Conservation (phyloP, 37 sponge, comb jelly and placozoan genomes). For the Halisarca cf. caerulea region DNA sequence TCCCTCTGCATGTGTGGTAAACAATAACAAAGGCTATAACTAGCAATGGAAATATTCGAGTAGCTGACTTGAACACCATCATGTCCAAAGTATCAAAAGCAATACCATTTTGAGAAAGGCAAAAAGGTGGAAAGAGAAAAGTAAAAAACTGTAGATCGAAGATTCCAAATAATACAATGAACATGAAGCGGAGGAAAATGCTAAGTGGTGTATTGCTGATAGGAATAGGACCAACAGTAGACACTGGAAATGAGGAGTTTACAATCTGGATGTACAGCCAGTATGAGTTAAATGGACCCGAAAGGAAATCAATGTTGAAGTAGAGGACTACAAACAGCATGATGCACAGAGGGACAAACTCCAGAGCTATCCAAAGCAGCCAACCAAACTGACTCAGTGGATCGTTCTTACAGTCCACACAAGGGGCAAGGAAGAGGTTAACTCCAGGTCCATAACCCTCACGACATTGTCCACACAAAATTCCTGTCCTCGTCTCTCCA, state of each 20-base stretch:
- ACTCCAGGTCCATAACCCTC: slow-evolving; percentile 16
- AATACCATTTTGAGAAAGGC: background rate
- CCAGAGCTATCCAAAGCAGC: slow-evolving; percentile 16
- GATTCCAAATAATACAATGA: background rate
- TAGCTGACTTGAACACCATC: background rate
- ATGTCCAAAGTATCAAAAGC: background rate
- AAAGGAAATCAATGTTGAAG: slow-evolving; percentile 12
- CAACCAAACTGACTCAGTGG: slow-evolving; percentile 11
- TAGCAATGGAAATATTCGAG: background rate
- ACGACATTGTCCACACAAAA: slow-evolving; percentile 20
- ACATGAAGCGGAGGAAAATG: background rate
- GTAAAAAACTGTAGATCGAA: slow-evolving; percentile 24
- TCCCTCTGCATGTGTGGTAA: too few species aligned
- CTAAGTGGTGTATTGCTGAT: background rate
- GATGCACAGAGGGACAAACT: slow-evolving; percentile 3
- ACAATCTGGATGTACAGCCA: background rate
- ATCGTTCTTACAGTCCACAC: slow-evolving; percentile 15
- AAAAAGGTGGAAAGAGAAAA: slow-evolving; percentile 5
- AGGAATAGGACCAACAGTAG: background rate
- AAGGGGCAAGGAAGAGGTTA: slow-evolving; percentile 6
- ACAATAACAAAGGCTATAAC: background rate
- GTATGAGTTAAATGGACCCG: slow-evolving; percentile 10
- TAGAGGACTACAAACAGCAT: background rate
- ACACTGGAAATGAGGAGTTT: background rate
- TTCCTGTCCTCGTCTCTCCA: background rate